phyloP scores from a whole-genome alignment of 2,113 vertebrate genomes.

The Nothobranchius furzeri region DNA sequence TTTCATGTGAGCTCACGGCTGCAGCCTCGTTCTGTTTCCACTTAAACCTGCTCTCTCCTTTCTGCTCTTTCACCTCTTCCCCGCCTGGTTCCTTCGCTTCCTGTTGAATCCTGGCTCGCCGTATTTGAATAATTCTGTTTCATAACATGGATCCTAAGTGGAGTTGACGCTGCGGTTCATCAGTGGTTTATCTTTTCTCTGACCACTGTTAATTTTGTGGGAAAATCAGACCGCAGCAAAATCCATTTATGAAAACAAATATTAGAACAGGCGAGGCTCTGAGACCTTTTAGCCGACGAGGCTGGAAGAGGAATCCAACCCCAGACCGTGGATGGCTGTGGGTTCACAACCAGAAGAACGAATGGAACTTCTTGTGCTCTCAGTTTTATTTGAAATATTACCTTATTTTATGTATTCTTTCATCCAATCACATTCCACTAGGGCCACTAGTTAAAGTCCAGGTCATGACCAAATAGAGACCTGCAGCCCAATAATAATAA shows the following conservation, averaged over 20 bases:
- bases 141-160: conserved; percentile 39
- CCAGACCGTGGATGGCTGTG: conserved; percentile 30
- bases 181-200: conserved; percentile 44
- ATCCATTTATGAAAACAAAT: conserved; percentile 47
- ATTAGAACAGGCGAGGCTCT: conserved; percentile 39
- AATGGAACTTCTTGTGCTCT: conserved; percentile 10
- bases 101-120: conserved; percentile 30
- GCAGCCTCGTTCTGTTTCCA: conserved; percentile 43
- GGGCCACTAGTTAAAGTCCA: too few species aligned
- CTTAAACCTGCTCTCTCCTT: conserved; percentile 32
- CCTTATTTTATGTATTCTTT: background rate
- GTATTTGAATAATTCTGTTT: conserved; percentile 29
- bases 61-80: conserved; percentile 25
- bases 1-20: conserved; percentile 23
- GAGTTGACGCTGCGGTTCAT: conserved; percentile 48
- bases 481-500: background rate
- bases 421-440: too few species aligned
- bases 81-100: conserved; percentile 16
- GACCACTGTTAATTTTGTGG: conserved; percentile 52
- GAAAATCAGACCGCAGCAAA: conserved; percentile 40
- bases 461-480: too few species aligned
- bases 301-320: conserved; percentile 36
- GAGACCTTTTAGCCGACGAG: conserved; percentile 37
- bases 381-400: background rate
- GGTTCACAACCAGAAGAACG: conserved; percentile 30